Conservation (phyloP, 2,888 invertebrate species). For the Thera britannica region DNA sequence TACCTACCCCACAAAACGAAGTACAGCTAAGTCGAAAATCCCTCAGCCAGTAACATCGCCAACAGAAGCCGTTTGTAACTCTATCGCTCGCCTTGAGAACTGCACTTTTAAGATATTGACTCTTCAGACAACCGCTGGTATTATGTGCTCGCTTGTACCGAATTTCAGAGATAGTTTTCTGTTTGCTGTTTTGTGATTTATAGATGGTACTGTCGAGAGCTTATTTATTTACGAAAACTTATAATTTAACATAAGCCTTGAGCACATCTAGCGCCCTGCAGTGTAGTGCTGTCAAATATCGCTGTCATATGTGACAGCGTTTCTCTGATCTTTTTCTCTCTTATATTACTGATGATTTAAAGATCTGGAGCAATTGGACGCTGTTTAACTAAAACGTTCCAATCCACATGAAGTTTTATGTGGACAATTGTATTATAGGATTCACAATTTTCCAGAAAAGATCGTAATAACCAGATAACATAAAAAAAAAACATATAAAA, state of each 20-base stretch:
- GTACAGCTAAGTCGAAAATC: constrained; percentile 35
- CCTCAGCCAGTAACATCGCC: constrained; percentile 24
- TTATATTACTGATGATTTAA: too few relatives aligned
- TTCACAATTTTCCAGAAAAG: too few relatives aligned
- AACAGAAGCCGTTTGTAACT: constrained; percentile 42
- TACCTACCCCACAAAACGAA: constrained; percentile 8
- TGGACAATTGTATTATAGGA: too few relatives aligned
- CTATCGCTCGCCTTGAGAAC: constrained; percentile 37
- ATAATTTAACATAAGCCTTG: background rate
- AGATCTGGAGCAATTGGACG: too few relatives aligned
- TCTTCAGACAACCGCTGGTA: constrained; percentile 33
- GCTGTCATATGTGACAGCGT: too few relatives aligned
- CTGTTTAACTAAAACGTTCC: too few relatives aligned
- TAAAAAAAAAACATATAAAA: too few relatives aligned
- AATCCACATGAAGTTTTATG: too few relatives aligned
- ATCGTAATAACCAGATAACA: too few relatives aligned
- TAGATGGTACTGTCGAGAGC: background rate
- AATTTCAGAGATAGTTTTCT: constrained; percentile 33
- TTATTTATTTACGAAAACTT: background rate
- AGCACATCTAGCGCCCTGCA: too few relatives aligned
- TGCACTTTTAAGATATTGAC: constrained; percentile 47
- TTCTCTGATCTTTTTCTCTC: too few relatives aligned
- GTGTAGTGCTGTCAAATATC: too few relatives aligned
- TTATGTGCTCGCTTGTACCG: constrained; percentile 36
- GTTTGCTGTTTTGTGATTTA: constrained; percentile 25